A percentile compares a stretch with the other conserved stretches of the same genome.
phyloP scores from a whole-genome alignment of 2,797 vertebrate species.

The Anniella stebbinsi region DNA sequence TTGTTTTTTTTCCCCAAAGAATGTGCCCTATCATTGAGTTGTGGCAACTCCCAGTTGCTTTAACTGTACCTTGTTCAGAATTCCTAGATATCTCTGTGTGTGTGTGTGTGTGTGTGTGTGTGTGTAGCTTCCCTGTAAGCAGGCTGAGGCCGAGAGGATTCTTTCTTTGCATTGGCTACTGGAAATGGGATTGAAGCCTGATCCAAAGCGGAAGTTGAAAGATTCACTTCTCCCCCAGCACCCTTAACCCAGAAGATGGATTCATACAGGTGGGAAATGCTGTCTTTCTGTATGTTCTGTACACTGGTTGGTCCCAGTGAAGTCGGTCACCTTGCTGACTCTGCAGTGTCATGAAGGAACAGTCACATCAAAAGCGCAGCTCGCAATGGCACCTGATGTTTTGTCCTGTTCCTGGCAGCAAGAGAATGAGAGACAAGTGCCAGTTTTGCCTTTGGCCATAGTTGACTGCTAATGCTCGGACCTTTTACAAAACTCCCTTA shows the following conservation, averaged over 20 bases:
- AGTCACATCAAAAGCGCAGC: not conserved
- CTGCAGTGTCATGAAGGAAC: not conserved
- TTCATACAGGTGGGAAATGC: not conserved
- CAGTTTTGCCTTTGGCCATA: not conserved
- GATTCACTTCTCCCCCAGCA: not conserved
- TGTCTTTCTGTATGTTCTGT: not conserved
- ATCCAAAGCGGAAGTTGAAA: not conserved
- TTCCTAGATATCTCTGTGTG: not conserved
- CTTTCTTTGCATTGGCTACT: not conserved
- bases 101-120: not conserved
- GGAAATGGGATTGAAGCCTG: not conserved
- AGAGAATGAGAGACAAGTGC: not conserved
- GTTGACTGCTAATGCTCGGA: not conserved
- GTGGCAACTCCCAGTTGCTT: not conserved
- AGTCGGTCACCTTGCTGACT: not conserved
- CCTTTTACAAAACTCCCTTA: not conserved
- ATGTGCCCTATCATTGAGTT: not conserved
- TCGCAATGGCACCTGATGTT: not conserved
- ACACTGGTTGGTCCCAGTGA: not conserved
- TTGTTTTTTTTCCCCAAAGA: not conserved
- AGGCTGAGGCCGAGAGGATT: not conserved
- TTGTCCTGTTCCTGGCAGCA: not conserved
- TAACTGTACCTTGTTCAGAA: not conserved
- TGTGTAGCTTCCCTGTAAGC: not conserved
- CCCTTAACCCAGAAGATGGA: not conserved